These are phyloP conservation scores for Sinhomidia bicolor DNA, from an alignment of 2,888 invertebrate species.

Conservation along the genomic window DNA sequence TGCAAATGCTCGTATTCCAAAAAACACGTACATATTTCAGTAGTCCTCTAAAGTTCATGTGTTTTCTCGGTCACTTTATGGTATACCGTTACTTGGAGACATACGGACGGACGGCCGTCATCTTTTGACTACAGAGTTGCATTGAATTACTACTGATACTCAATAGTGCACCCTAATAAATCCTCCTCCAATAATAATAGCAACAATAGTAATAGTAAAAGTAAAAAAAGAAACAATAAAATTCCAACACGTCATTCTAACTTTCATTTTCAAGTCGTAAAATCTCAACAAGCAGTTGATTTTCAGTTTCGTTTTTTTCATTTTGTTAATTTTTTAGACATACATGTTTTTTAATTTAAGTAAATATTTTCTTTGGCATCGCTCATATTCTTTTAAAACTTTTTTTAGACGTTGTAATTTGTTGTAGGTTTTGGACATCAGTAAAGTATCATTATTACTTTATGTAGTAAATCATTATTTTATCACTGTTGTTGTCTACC, in stretches of 20 bases:
- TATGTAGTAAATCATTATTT: neutral
- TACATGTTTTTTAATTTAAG: no score
- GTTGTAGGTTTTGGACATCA: neutral
- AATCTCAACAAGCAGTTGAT: neutral
- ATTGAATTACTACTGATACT: no score
- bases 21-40: no score
- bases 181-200: no score
- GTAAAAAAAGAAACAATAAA: constrained; percentile 14
- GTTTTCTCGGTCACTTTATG: no score
- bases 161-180: no score
- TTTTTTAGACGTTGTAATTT: neutral
- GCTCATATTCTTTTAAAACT: neutral
- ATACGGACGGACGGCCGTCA: no score
- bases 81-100: no score
- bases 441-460: neutral
- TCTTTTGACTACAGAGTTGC: no score
- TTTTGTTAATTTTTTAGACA: neutral
- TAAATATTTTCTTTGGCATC: constrained; percentile 19
- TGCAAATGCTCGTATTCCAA: no score
- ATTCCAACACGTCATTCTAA: constrained; percentile 1
- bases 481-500: constrained; percentile 7
- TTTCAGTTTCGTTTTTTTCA: neutral
- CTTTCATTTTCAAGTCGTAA: constrained; percentile 9
- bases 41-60: no score
- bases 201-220: no score